These are phyloP conservation scores for Centropus bengalensis DNA, from an alignment of 2,113 vertebrate species.

Conservation along the genomic window DNA sequence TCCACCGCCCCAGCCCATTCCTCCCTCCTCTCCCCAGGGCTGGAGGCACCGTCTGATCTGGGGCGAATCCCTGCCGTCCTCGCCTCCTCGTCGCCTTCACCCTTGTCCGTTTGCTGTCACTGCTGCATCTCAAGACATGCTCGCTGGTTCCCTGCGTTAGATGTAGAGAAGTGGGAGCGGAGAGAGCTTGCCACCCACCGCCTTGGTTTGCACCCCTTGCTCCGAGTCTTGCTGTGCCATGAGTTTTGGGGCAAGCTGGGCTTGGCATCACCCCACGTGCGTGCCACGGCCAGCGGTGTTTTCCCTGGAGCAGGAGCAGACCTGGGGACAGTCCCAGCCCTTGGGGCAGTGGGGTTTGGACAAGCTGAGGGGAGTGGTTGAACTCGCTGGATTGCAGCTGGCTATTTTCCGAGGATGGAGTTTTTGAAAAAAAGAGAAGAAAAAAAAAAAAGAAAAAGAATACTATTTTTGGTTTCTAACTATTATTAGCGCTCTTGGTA, in stretches of 20 bases:
- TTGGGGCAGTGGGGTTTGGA: neutral
- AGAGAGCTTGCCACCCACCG: neutral
- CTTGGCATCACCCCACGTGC: neutral
- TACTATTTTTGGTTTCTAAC: constrained; percentile 56
- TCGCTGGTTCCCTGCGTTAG: neutral
- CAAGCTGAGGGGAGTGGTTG: neutral
- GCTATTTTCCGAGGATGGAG: constrained; percentile 49
- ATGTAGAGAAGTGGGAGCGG: constrained; percentile 16
- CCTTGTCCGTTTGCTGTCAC: constrained; percentile 12
- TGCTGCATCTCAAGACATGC: constrained; percentile 19
- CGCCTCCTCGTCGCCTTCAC: neutral
- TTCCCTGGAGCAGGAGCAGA: neutral
- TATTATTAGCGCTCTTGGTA: constrained; percentile 40
- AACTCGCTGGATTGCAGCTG: constrained; percentile 33
- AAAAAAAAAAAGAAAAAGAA: neutral
- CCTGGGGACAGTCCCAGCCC: neutral
- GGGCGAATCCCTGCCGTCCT: neutral
- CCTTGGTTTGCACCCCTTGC: neutral
- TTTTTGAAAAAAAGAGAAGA: neutral
- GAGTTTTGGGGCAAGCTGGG: neutral
- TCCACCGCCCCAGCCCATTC: constrained; percentile 2
- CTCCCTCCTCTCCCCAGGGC: neutral
- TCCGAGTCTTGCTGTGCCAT: neutral
- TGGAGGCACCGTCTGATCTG: constrained; percentile 34
- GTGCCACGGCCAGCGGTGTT: neutral